A percentile compares a stretch with the other conserved stretches of the same genome.
phyloP scores from a whole-genome alignment of 2,888 invertebrate species.

The Ophion ellenae region DNA sequence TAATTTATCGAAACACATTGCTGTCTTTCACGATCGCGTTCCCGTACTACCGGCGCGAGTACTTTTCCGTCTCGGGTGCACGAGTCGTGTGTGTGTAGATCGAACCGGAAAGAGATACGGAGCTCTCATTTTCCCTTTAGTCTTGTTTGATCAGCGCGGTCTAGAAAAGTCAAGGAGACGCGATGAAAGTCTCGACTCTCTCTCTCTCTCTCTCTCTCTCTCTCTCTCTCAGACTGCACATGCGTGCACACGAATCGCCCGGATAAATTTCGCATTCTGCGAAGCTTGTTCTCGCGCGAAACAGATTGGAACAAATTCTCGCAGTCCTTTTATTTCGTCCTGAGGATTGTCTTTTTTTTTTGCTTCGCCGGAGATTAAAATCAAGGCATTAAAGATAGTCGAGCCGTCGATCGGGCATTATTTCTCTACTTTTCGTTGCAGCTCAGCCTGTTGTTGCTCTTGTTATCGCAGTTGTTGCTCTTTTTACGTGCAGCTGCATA shows the following conservation, averaged over 20 bases:
- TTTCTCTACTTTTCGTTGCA: no score
- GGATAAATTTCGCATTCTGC: slow-evolving; percentile 24
- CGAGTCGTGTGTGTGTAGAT: background rate
- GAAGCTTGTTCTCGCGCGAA: slow-evolving; percentile 3
- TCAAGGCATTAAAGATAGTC: slow-evolving; percentile 8
- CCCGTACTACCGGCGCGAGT: slow-evolving; percentile 11
- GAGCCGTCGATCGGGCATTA: slow-evolving; percentile 22
- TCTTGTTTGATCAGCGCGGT: background rate
- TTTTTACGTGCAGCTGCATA: slow-evolving; percentile 21
- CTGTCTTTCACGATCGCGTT: slow-evolving; percentile 29
- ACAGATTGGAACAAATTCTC: slow-evolving; percentile 9
- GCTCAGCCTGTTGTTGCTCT: no score
- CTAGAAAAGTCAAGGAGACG: slow-evolving; percentile 19
- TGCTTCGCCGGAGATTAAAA: slow-evolving; percentile 22
- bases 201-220: background rate
- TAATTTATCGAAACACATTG: slow-evolving; percentile 63
- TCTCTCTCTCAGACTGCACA: background rate
- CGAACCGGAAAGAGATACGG: slow-evolving; percentile 49
- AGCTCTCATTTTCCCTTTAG: slow-evolving; percentile 6
- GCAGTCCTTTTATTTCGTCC: background rate
- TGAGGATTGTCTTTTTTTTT: background rate
- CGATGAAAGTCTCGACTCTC: slow-evolving; percentile 3
- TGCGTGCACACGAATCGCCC: background rate
- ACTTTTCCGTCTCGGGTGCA: slow-evolving; percentile 20
- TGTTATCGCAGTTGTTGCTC: background rate